These are phyloP conservation scores for Prunella fulvescens DNA, from an alignment of 2,113 vertebrate genomes.

Conservation along the genomic window DNA sequence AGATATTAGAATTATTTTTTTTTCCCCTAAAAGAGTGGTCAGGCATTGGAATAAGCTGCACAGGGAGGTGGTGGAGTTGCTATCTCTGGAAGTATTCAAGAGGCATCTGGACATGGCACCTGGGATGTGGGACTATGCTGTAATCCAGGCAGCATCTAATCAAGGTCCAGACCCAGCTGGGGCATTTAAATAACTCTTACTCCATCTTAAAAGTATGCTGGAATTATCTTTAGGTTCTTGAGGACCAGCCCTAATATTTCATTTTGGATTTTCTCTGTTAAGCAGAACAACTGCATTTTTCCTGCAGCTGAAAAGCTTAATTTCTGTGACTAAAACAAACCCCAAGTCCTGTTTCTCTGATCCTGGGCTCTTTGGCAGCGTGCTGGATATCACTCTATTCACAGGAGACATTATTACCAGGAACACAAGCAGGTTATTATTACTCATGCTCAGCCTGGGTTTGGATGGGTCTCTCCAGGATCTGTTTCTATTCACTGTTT, in stretches of 20 bases:
- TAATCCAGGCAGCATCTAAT: background rate
- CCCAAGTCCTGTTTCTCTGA: background rate
- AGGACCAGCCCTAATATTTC: background rate
- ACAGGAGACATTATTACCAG: slow-evolving; percentile 7
- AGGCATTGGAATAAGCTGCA: background rate
- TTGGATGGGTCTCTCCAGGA: slow-evolving; percentile 45
- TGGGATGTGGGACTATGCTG: background rate
- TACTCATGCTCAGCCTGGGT: background rate
- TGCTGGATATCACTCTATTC: background rate
- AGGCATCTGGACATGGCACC: background rate
- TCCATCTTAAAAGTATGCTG: background rate
- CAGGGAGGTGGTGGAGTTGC: background rate
- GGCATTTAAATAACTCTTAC: background rate
- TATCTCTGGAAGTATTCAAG: background rate
- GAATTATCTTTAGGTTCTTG: background rate
- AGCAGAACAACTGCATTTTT: background rate
- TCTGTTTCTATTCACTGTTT: background rate
- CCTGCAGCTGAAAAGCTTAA: background rate
- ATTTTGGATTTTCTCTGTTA: background rate
- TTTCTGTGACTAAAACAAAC: background rate
- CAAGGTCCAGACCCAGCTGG: background rate
- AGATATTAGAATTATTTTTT: background rate
- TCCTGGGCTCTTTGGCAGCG: background rate
- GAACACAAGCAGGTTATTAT: slow-evolving; percentile 37
- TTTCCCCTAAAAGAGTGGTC: background rate